Percentiles rank a stretch among this genome's conserved stretches.
Conservation (phyloP, 2,113 vertebrate species). For the Hyaena hyaena region DNA sequence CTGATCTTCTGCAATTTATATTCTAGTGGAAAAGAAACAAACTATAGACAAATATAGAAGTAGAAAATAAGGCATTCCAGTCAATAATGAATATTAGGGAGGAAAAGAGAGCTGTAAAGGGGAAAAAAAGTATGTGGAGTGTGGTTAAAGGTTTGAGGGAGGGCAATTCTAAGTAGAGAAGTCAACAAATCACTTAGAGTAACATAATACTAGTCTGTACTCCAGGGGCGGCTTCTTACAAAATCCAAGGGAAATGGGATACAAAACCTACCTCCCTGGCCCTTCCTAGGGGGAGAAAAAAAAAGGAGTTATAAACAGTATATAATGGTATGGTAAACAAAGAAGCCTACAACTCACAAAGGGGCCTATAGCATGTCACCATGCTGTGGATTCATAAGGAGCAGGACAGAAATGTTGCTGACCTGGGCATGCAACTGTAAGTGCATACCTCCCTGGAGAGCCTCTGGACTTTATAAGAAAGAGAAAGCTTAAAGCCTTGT, state of each 20-base stretch:
- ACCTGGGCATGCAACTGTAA: neutral
- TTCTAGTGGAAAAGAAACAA: neutral
- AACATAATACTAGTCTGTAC: neutral
- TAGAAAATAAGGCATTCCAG: neutral
- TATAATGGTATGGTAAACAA: neutral
- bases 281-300: neutral
- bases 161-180: neutral
- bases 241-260: neutral
- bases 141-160: neutral
- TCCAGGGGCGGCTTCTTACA: neutral
- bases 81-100: neutral
- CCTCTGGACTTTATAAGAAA: neutral
- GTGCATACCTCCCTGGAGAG: neutral
- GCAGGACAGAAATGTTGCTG: neutral
- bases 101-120: neutral
- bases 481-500: neutral
- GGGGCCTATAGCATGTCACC: neutral
- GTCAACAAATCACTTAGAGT: neutral
- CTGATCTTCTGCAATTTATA: neutral
- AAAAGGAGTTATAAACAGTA: no score
- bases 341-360: neutral
- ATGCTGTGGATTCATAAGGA: neutral
- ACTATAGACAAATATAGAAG: neutral
- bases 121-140: neutral
- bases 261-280: neutral